Base-by-base conservation (phyloP, 1,140 invertebrate species). In the Atta texana region DNA sequence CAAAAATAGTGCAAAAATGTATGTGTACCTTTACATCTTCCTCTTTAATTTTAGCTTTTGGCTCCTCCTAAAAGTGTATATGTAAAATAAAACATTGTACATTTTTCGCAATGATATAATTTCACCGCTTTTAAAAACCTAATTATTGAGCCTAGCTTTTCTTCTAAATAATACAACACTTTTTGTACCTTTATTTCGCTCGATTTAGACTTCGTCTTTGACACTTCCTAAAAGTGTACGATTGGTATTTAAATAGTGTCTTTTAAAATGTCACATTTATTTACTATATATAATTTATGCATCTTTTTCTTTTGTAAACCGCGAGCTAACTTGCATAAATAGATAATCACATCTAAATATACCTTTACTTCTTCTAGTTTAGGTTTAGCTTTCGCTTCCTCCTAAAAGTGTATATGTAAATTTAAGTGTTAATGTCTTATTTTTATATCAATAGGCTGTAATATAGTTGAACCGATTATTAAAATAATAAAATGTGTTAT, bases 11-110 rank as follows among this genome's bases (percentile, higher is more conserved):
- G 16, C 7, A 28, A 57, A 31, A 77, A 12, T 76, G 31, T 76
- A 87, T n/a, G 68, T 92, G 90, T 94, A 94, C 93, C 92, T 94
- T 93, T 10, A 88, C 63, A 80, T 94, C 90, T 86, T 93, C 88
- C n/a, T 91, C 84, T 92, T 93, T 94, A 44, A 74, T 18, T 85
- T 92, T 90, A 31, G 72, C 81, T 92, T 93, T 94, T 7, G 88
- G 74, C 91, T 90, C 90, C 68, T 91, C 92, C 89, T 91, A 91
- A 81, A 91, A 80, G 31, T 68, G 77, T 68, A 39, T 18, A 39
- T 51, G 28, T 51, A 68, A n/a, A 34, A 53, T 76, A 39, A 61
- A 6, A 53, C 28, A 72, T 3, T 16, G 31, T 28, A 61, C 39
- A 28, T n/a, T 61, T 76, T 44, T 24, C 14, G 14, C 44, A 61